These are phyloP conservation scores for Zaprionus inermis DNA, from an alignment of 1,140 invertebrate genomes.

Conservation along the genomic window DNA sequence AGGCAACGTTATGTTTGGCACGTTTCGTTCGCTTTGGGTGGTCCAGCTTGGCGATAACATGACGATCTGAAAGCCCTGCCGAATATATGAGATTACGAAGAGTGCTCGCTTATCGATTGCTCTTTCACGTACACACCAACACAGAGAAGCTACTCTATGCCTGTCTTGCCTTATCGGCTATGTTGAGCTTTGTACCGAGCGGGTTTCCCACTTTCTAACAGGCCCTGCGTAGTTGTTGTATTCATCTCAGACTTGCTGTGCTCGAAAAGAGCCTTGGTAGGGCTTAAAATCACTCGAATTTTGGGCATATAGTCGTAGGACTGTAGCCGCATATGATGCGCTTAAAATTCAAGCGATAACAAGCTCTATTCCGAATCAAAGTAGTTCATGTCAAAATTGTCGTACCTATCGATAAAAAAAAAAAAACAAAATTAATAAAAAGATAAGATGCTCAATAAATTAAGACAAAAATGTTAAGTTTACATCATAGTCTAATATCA, in stretches of 20 bases:
- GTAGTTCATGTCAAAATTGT: background rate
- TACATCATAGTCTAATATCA: background rate
- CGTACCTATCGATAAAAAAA: too few species aligned
- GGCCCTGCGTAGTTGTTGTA: conserved; percentile 41
- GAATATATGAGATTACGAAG: conserved; percentile 16
- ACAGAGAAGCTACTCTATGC: background rate
- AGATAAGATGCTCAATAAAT: background rate
- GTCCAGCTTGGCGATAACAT: conserved; percentile 33
- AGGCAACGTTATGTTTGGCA: conserved; percentile 29
- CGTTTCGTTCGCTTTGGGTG: conserved; percentile 48
- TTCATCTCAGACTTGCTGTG: conserved; percentile 39
- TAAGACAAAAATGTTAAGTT: background rate
- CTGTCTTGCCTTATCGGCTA: background rate
- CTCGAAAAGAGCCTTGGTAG: conserved; percentile 19
- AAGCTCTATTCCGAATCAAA: background rate
- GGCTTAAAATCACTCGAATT: background rate
- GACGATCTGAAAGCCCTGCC: background rate
- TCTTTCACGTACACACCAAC: background rate
- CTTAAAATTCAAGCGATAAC: background rate
- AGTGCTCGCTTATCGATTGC: conserved; percentile 46
- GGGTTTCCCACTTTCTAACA: conserved; percentile 50
- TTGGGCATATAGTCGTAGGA: background rate
- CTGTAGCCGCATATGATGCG: background rate
- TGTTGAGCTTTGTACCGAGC: conserved; percentile 29
- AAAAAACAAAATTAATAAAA: background rate